Conservation (phyloP, 2,888 invertebrate species). For the Hedychridium roseum region DNA sequence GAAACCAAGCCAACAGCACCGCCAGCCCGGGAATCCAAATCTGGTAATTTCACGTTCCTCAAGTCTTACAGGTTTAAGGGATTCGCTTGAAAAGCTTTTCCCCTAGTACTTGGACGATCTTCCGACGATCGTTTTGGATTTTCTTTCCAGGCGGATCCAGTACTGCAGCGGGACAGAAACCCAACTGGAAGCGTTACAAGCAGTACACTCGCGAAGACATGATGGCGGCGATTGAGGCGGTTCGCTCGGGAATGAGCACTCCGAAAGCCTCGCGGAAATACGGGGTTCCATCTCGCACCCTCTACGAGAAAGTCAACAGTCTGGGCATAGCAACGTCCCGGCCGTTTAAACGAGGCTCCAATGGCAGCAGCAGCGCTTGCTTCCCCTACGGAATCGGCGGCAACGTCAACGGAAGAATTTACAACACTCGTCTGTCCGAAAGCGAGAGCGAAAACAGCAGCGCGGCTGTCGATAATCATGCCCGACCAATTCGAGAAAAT, state of each 20-base stretch:
- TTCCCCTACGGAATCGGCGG: slow-evolving; percentile 73
- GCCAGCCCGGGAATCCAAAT: slow-evolving; percentile 66
- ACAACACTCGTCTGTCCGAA: slow-evolving; percentile 56
- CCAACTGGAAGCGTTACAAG: slow-evolving; percentile 93
- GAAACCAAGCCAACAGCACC: slow-evolving; percentile 70
- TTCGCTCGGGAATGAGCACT: slow-evolving; percentile 87
- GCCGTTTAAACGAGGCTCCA: slow-evolving; percentile 53
- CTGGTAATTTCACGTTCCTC: too few relatives aligned
- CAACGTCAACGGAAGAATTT: slow-evolving; percentile 66
- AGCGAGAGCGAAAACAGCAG: too few relatives aligned
- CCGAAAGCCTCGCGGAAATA: slow-evolving; percentile 87
- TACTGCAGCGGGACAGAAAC: slow-evolving; percentile 76
- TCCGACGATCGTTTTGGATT: too few relatives aligned
- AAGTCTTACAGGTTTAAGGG: too few relatives aligned
- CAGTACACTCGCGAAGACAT: slow-evolving; percentile 90
- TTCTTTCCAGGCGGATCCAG: too few relatives aligned
- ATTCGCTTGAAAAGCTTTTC: too few relatives aligned
- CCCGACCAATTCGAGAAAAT: too few relatives aligned
- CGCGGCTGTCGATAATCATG: slow-evolving; percentile 59
- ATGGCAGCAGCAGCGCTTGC: slow-evolving; percentile 68
- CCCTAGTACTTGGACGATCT: too few relatives aligned
- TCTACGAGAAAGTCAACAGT: slow-evolving; percentile 93
- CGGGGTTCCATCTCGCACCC: slow-evolving; percentile 87
- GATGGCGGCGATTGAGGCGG: slow-evolving; percentile 86
- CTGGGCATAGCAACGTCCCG: slow-evolving; percentile 84